Evolutionary conservation across 1,140 invertebrate species (phyloP).

Genomic region (Capitella teleta): DNA sequence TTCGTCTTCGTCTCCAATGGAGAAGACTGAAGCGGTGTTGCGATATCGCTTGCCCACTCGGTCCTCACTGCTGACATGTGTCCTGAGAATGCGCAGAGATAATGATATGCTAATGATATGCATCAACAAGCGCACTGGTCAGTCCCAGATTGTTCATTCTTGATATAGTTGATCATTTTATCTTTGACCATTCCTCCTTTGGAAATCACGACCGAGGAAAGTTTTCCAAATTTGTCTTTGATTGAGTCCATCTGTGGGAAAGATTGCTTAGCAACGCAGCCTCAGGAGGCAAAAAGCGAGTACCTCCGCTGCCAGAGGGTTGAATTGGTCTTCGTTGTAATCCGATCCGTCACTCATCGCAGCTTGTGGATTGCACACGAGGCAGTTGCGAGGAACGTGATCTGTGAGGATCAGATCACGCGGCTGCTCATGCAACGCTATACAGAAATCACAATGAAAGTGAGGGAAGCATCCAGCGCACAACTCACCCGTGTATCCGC

Average conservation of each 20-base stretch:
- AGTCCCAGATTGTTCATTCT: constrained; percentile 28
- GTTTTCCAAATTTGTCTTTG: constrained; percentile 25
- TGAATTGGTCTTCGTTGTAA: constrained; percentile 18
- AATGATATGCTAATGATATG: too few species aligned
- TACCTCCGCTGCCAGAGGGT: too few species aligned
- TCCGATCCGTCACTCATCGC: constrained; percentile 25
- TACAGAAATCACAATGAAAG: too few species aligned
- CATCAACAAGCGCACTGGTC: constrained; percentile 23
- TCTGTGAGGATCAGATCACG: constrained; percentile 68
- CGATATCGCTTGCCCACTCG: constrained; percentile 72
- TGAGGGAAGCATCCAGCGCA: too few species aligned
- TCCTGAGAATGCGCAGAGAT: too few species aligned
- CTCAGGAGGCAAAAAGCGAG: background rate
- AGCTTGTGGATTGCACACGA: constrained; percentile 54
- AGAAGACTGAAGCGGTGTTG: constrained; percentile 84
- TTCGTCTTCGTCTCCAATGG: constrained; percentile 82
- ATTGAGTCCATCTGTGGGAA: constrained; percentile 19
- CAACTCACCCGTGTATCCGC: constrained; percentile 66
- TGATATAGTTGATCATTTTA: constrained; percentile 84
- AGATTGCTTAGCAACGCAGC: background rate
- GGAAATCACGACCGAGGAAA: constrained; percentile 60
- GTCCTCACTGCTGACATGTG: constrained; percentile 69
- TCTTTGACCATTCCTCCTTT: constrained; percentile 85
- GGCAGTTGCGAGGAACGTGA: constrained; percentile 64
- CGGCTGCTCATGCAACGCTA: constrained; percentile 72